A percentile compares a stretch with the other conserved stretches of the same genome.
Evolutionary conservation across 30 jellyfish, hydroid and myxozoan species (phyloP).

Genomic region (Nemopilema nomurai): DNA sequence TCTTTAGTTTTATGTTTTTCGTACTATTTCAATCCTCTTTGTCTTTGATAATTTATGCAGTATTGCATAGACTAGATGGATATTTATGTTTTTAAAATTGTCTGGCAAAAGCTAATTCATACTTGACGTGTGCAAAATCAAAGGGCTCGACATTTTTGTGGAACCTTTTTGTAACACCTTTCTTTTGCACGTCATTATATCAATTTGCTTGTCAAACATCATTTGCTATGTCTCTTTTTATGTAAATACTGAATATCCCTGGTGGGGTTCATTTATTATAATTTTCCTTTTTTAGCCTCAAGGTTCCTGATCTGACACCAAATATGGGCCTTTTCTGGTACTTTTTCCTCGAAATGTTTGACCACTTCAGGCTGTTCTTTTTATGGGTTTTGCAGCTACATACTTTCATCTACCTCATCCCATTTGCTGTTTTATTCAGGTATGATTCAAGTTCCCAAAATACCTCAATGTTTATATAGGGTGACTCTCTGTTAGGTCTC

Average conservation of each 20-base stretch:
- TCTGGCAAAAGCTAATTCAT: too few species aligned
- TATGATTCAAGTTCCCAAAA: too few species aligned
- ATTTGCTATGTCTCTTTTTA: too few species aligned
- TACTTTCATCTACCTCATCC: slow-evolving; percentile 75
- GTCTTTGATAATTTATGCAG: too few species aligned
- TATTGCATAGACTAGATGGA: too few species aligned
- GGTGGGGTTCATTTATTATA: neutral
- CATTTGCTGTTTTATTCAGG: slow-evolving; percentile 83
- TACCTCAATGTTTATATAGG: neutral
- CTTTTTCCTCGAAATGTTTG: slow-evolving; percentile 96
- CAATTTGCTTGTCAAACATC: too few species aligned
- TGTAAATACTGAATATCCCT: neutral
- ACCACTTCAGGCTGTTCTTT: slow-evolving; percentile 90
- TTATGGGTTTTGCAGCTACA: slow-evolving; percentile 81
- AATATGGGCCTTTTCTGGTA: slow-evolving; percentile 97
- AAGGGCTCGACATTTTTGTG: too few species aligned
- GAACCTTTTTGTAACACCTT: too few species aligned
- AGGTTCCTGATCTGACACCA: slow-evolving; percentile 92
- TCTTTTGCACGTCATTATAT: too few species aligned
- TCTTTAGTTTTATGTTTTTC: neutral
- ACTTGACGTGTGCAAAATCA: too few species aligned
- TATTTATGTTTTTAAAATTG: too few species aligned
- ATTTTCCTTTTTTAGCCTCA: slow-evolving; percentile 44
- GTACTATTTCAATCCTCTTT: too few species aligned
- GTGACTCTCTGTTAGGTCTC: neutral